A percentile compares a stretch with the other conserved stretches of the same genome.
Conservation (phyloP, 30 jellyfish, hydroid and myxozoan genomes). For the Aurelia aurita region DNA sequence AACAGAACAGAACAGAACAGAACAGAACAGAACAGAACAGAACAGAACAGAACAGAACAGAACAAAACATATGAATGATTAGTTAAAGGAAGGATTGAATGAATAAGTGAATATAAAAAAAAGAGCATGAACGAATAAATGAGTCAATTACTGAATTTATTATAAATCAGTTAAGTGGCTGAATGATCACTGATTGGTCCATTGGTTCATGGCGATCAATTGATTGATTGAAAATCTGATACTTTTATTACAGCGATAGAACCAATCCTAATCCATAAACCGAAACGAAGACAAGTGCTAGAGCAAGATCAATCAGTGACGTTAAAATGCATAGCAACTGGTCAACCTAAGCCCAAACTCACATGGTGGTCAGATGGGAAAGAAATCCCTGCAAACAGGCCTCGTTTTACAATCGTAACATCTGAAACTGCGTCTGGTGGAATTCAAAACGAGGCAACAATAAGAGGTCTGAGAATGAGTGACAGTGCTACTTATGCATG, state of each 20-base stretch:
- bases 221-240: too few species aligned
- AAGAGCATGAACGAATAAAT: too few species aligned
- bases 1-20: too few species aligned
- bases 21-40: too few species aligned
- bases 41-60: too few species aligned
- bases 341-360: conserved; percentile 77
- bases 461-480: conserved; percentile 67
- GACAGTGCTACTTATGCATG: conserved; percentile 81
- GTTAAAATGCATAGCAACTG: conserved; percentile 60
- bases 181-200: too few species aligned
- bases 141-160: too few species aligned
- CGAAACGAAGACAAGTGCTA: conserved; percentile 17
- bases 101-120: too few species aligned
- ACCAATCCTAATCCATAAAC: conserved; percentile 18
- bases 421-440: conserved; percentile 32
- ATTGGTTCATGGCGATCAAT: too few species aligned
- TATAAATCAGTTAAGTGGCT: too few species aligned
- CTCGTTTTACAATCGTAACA: conserved; percentile 39
- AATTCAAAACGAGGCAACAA: conserved; percentile 34
- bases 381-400: conserved; percentile 2
- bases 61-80: too few species aligned
- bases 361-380: conserved; percentile 80
- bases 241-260: conserved; percentile 24
- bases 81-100: too few species aligned
- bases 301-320: conserved; percentile 58